Conservation (phyloP, 2,113 vertebrate species). For the Tachysurus fulvidraco region DNA sequence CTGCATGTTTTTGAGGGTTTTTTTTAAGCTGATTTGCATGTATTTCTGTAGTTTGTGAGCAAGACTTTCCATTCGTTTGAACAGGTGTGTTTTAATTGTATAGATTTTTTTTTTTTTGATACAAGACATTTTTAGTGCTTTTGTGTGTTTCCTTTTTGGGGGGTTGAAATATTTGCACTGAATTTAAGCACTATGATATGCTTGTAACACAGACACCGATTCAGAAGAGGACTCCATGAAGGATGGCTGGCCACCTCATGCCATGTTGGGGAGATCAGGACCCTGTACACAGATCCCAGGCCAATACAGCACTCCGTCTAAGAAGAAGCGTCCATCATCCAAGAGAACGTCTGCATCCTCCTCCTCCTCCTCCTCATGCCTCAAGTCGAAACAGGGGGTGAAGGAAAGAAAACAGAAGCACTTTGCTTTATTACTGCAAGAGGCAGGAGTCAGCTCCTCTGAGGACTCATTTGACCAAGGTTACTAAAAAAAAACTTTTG, state of each 20-base stretch:
- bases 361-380: conserved; percentile 64
- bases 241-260: conserved; percentile 83
- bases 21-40: background rate
- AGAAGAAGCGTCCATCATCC: conserved; percentile 70
- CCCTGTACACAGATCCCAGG: conserved; percentile 68
- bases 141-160: background rate
- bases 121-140: background rate
- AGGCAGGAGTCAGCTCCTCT: conserved; percentile 87
- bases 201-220: conserved; percentile 86
- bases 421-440: conserved; percentile 89
- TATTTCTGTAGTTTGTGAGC: background rate
- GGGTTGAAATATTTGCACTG: background rate
- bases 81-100: background rate
- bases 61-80: background rate
- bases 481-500: conserved; percentile 86
- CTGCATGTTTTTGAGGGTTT: background rate
- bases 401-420: conserved; percentile 88
- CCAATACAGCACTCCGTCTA: conserved; percentile 70
- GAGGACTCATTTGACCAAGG: conserved; percentile 99
- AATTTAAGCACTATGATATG: conserved; percentile 7
- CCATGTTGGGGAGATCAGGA: conserved; percentile 61
- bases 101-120: background rate
- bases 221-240: conserved; percentile 85
- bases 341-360: conserved; percentile 61
- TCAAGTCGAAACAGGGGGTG: conserved; percentile 74